A percentile compares a stretch with the other conserved stretches of the same genome.
These are phyloP conservation scores for Prorops nasuta DNA, from an alignment of 1,140 invertebrate genomes.

Conservation along the genomic window DNA sequence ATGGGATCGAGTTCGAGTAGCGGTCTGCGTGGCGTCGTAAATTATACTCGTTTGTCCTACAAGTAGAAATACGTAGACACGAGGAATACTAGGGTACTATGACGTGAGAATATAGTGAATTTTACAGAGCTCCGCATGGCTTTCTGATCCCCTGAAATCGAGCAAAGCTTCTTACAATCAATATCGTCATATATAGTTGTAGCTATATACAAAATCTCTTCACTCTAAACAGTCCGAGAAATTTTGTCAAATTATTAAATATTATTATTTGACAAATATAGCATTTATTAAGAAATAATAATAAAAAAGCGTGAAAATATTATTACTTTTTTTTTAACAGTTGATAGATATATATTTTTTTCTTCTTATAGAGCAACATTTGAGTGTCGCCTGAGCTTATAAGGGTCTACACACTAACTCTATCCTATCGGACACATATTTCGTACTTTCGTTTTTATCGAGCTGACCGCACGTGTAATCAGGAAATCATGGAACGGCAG, in stretches of 20 bases:
- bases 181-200: no score
- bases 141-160: conserved; percentile 31
- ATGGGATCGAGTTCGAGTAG: no score
- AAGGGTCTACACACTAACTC: not conserved
- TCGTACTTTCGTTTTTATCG: conserved; percentile 34
- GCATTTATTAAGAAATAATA: no score
- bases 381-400: not conserved
- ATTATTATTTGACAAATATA: no score
- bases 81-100: conserved; percentile 25
- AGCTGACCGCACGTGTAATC: conserved; percentile 39
- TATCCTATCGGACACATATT: not conserved
- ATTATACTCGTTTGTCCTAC: conserved; percentile 15
- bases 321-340: no score
- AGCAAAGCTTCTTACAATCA: conserved; percentile 20
- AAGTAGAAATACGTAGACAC: conserved; percentile 17
- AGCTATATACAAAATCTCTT: no score
- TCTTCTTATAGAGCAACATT: no score
- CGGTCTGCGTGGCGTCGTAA: no score
- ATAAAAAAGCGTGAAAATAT: no score
- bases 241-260: no score
- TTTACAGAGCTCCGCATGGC: not conserved
- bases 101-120: not conserved
- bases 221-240: no score
- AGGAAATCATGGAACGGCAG: conserved; percentile 32
- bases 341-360: no score